Evolutionary conservation across 2,113 vertebrate genomes (phyloP).

Genomic region (Podiceps cristatus): DNA sequence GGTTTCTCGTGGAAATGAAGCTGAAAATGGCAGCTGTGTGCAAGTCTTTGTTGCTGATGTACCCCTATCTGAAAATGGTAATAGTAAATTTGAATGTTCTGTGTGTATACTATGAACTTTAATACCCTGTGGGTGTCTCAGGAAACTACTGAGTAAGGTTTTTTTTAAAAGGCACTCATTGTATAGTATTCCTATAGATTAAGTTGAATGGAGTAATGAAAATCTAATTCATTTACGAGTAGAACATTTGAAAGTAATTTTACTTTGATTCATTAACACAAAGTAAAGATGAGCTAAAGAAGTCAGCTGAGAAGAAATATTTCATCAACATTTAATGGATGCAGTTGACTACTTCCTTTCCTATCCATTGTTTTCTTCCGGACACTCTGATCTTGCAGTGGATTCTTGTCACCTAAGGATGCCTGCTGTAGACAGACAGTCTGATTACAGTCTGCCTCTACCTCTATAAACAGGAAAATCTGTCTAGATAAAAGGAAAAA

Average conservation of each 20-base stretch:
- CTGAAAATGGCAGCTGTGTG: not conserved
- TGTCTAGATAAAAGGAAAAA: not conserved
- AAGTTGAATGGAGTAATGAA: not conserved
- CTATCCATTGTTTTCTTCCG: not conserved
- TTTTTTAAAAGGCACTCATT: not conserved
- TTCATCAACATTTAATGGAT: not conserved
- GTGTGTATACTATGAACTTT: not conserved
- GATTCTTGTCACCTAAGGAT: fast-evolving
- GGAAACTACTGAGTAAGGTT: fast-evolving
- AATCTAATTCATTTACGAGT: not conserved
- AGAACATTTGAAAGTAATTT: not conserved
- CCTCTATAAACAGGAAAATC: not conserved
- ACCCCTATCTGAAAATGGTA: not conserved
- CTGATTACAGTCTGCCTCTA: not conserved
- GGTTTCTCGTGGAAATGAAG: not conserved
- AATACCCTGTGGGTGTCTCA: not conserved
- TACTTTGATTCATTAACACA: not conserved
- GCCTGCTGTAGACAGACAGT: not conserved
- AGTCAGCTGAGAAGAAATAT: not conserved
- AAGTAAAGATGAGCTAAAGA: not conserved
- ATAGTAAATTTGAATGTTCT: not conserved
- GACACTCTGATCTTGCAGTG: not conserved
- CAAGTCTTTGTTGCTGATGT: not conserved
- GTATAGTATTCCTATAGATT: not conserved
- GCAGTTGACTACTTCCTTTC: not conserved